Evolutionary conservation across 2,797 vertebrate species (phyloP).

Genomic region (Staurois parvus): DNA sequence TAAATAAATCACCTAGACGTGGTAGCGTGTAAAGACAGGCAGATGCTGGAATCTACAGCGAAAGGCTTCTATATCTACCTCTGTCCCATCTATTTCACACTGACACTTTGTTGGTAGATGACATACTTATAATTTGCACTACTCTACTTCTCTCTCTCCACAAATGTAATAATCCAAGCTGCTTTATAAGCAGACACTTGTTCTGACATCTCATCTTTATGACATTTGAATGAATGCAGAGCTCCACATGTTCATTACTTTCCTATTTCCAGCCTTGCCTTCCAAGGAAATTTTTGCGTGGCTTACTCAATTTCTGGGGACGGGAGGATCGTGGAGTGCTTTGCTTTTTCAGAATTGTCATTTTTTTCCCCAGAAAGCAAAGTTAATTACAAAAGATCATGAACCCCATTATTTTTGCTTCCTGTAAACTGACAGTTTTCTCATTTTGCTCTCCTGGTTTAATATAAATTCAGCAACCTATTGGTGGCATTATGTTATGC

Average conservation of each 20-base stretch:
- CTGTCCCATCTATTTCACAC: slow-evolving; percentile 21
- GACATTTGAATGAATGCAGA: slow-evolving; percentile 19
- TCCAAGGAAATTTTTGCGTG: slow-evolving; percentile 14
- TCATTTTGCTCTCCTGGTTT: slow-evolving; percentile 37
- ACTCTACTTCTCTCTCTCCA: background rate
- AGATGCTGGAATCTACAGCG: background rate
- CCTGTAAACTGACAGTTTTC: slow-evolving; percentile 51
- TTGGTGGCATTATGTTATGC: slow-evolving; percentile 21
- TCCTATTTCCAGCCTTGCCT: slow-evolving; percentile 12
- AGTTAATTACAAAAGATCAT: slow-evolving; percentile 57
- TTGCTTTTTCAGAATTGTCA: slow-evolving; percentile 26
- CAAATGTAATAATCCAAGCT: slow-evolving; percentile 34
- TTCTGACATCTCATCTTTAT: background rate
- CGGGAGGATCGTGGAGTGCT: background rate
- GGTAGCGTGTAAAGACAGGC: background rate
- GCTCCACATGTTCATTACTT: slow-evolving; percentile 15
- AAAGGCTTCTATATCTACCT: background rate
- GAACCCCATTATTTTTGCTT: slow-evolving; percentile 58
- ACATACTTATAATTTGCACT: slow-evolving; percentile 18
- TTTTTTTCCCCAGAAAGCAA: slow-evolving; percentile 21
- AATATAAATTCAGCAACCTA: slow-evolving; percentile 48
- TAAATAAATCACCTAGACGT: slow-evolving; percentile 17
- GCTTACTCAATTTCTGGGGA: background rate
- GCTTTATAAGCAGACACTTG: background rate
- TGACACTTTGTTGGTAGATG: slow-evolving; percentile 39